A percentile compares a stretch with the other conserved stretches of the same genome.
Conservation (phyloP, 53 echinoderm and acorn worm genomes). For the Arbacia lixula region DNA sequence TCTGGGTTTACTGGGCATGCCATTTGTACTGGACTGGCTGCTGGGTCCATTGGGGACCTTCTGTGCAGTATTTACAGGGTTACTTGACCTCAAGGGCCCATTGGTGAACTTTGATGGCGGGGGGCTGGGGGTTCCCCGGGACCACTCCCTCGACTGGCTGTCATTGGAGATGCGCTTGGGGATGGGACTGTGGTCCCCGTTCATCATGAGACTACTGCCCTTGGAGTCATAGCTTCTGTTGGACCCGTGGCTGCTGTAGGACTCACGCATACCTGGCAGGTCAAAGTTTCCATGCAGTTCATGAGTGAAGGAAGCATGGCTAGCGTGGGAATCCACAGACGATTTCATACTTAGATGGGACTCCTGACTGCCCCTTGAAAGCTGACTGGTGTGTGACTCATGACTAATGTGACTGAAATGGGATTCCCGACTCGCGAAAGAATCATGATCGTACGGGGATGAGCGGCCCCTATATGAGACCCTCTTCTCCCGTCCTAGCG, state of each 20-base stretch:
- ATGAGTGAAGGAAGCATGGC: slow-evolving; percentile 45
- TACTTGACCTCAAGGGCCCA: slow-evolving; percentile 50
- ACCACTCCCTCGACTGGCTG: slow-evolving; percentile 15
- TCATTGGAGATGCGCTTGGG: slow-evolving; percentile 48
- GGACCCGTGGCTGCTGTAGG: slow-evolving; percentile 55
- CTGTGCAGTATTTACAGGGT: slow-evolving; percentile 57
- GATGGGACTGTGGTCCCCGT: slow-evolving; percentile 48
- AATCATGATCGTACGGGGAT: slow-evolving; percentile 36
- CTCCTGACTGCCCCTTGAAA: slow-evolving; percentile 47
- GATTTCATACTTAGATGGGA: slow-evolving; percentile 58
- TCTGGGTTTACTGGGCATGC: slow-evolving; percentile 21
- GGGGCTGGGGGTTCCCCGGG: slow-evolving; percentile 30
- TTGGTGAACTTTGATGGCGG: slow-evolving; percentile 52
- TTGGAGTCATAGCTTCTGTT: slow-evolving; percentile 54
- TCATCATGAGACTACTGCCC: slow-evolving; percentile 33
- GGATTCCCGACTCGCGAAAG: slow-evolving; percentile 44
- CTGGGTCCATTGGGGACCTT: slow-evolving; percentile 36
- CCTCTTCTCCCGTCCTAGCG: slow-evolving; percentile 51
- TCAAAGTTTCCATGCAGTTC: slow-evolving; percentile 54
- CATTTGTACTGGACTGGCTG: slow-evolving; percentile 38
- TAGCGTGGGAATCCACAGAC: slow-evolving; percentile 43
- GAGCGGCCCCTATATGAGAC: slow-evolving; percentile 45
- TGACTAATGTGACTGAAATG: slow-evolving; percentile 50
- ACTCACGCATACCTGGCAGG: slow-evolving; percentile 51
- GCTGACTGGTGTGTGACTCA: slow-evolving; percentile 53